These are phyloP conservation scores for Aurelia sp. DNA, from an alignment of 30 jellyfish, hydroid and myxozoan genomes.

Conservation along the genomic window DNA sequence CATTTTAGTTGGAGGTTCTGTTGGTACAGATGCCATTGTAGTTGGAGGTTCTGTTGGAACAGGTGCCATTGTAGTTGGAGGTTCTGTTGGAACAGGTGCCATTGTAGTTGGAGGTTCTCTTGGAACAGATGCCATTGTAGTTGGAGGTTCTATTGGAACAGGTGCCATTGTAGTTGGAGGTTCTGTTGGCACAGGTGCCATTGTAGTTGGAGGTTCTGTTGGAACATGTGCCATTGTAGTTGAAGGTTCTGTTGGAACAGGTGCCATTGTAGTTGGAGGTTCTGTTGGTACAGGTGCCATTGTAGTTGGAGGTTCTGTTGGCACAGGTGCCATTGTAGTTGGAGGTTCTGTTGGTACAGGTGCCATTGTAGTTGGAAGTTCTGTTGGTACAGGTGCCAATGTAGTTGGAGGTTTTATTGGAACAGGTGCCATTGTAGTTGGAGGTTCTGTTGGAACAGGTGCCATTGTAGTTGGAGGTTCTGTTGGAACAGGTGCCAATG, in stretches of 20 bases:
- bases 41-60: background rate
- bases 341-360: too few relatives aligned
- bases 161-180: background rate
- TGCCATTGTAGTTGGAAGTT: too few relatives aligned
- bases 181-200: background rate
- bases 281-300: background rate
- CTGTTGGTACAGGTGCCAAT: background rate
- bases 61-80: background rate
- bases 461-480: background rate
- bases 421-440: background rate
- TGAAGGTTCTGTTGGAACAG: background rate
- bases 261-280: background rate
- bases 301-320: too few relatives aligned
- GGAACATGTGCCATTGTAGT: background rate
- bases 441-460: background rate
- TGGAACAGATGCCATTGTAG: background rate
- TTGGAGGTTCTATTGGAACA: background rate
- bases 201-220: background rate
- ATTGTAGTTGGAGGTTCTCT: background rate
- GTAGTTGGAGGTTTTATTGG: background rate
- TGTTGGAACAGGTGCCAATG: constrained; percentile 11
- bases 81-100: background rate
- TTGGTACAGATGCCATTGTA: background rate
- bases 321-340: too few relatives aligned
- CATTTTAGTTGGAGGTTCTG: background rate